Base-by-base conservation (phyloP, 2,113 vertebrate genomes). In the Callocephalon fimbriatum region DNA sequence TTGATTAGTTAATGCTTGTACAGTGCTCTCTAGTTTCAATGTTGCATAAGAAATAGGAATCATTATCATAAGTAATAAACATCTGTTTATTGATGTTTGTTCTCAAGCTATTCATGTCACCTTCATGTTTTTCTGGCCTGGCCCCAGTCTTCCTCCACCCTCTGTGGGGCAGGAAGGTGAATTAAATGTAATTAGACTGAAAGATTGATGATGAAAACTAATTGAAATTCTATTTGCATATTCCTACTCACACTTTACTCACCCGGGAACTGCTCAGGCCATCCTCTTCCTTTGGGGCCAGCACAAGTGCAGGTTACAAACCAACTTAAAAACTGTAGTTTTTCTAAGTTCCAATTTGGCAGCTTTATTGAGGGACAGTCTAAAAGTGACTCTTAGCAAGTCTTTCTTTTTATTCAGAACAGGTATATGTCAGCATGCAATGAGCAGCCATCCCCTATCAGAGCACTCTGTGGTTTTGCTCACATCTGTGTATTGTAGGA, bases 1-100 rank as follows among this genome's bases (percentile, higher is more conserved):
- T 3, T 88, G 81, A 79, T 73, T 90, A 91, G 40, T 75, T 85
- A 75, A 80, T 54, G 80, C 38, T 81, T 71, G 35, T 38, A 63
- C 63, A 86, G 35, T 8, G 16, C 26, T 83, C n/a, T 93, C 42
- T 74, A 8, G 71, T 96, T 93, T 32, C 59, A 70, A 32, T 44
- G 17, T 67, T 86, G 72, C 26, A 6, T 88, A 71, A 79, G 59
- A 90, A 75, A 32, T 29, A 45, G 27, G 50, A 47, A 12, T 86
- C 58, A 45, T 68, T 83, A 51, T 67, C 62, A 77, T 74, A 54
- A 59, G 54, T 66, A 92, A 93, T 77, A 86, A 92, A n/a, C 2
- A 27, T 67, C 93, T 93, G 47, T 59, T 84, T 74, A 58, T 27
- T 86, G 67, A 37, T 67, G 17, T 53, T 79, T 79, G 23, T 38